Conservation (phyloP, 2,888 invertebrate genomes). For the Dexiosoma caninum region DNA sequence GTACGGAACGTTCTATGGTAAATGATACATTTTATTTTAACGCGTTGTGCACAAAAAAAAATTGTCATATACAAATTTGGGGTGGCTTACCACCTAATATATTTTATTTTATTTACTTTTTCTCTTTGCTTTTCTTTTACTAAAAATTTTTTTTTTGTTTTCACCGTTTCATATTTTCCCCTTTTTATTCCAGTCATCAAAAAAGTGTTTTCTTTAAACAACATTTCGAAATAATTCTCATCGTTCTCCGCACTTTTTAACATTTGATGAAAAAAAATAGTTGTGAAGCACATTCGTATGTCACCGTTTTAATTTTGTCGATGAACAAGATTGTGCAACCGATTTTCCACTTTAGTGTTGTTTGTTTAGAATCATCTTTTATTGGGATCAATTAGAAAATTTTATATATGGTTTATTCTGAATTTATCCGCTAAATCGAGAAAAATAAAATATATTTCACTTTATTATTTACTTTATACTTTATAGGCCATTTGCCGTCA, state of each 20-base stretch:
- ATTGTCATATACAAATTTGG: slow-evolving; percentile 77
- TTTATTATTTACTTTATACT: no score
- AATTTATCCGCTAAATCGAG: no score
- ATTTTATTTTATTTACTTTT: slow-evolving; percentile 71
- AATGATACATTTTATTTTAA: slow-evolving; percentile 77
- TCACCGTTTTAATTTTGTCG: slow-evolving; percentile 39
- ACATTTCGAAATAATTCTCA: not conserved
- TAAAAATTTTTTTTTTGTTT: slow-evolving; percentile 16
- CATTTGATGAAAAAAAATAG: not conserved
- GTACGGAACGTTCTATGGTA: slow-evolving; percentile 70
- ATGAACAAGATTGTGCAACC: slow-evolving; percentile 49
- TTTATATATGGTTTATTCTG: no score
- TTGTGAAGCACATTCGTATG: slow-evolving; percentile 39
- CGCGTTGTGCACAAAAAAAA: slow-evolving; percentile 76
- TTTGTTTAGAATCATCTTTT: not conserved
- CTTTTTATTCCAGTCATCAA: not conserved
- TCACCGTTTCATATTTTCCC: not conserved
- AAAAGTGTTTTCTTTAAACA: slow-evolving; percentile 25
- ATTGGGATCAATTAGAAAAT: not conserved
- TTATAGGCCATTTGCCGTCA: no score
- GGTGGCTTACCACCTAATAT: slow-evolving; percentile 78
- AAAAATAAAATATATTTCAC: no score
- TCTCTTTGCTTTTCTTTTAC: slow-evolving; percentile 29
- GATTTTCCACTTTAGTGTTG: slow-evolving; percentile 42
- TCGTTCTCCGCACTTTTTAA: not conserved